phyloP scores from a whole-genome alignment of 2,888 invertebrate species.

The Xylota sylvarum region DNA sequence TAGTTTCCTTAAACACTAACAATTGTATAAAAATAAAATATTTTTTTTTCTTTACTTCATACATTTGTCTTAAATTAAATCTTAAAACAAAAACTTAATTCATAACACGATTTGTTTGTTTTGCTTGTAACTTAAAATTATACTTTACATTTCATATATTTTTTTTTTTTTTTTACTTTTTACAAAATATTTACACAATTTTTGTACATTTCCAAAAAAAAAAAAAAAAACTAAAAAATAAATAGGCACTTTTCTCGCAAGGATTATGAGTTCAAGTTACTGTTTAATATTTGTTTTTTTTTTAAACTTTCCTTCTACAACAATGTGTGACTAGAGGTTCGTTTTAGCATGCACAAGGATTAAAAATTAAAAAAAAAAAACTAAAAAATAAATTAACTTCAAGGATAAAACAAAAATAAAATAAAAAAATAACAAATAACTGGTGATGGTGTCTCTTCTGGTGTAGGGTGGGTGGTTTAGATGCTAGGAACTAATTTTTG shows the following conservation, averaged over 20 bases:
- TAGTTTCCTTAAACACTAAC: constrained; percentile 57
- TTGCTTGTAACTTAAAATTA: constrained; percentile 46
- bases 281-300: constrained; percentile 18
- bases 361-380: constrained; percentile 25
- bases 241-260: constrained; percentile 75
- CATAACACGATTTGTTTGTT: constrained; percentile 63
- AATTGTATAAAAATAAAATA: constrained; percentile 61
- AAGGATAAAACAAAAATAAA: constrained; percentile 13
- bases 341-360: constrained; percentile 65
- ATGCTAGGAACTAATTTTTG: constrained; percentile 85
- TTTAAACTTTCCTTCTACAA: constrained; percentile 60
- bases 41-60: constrained; percentile 3
- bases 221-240: constrained; percentile 33
- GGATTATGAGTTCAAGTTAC: constrained; percentile 69
- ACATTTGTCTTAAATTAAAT: constrained; percentile 14
- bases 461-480: constrained; percentile 30
- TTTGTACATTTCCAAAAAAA: constrained; percentile 63
- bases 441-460: constrained; percentile 63
- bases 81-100: constrained; percentile 31
- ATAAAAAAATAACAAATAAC: constrained; percentile 61
- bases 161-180: constrained; percentile 34
- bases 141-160: constrained; percentile 2
- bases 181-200: constrained; percentile 70
- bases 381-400: constrained; percentile 44
- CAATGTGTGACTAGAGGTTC: constrained; percentile 72